Percentiles rank a stretch among this genome's conserved stretches.
Conservation (phyloP, 1,140 invertebrate genomes). For the Cheumatopsyche charites region DNA sequence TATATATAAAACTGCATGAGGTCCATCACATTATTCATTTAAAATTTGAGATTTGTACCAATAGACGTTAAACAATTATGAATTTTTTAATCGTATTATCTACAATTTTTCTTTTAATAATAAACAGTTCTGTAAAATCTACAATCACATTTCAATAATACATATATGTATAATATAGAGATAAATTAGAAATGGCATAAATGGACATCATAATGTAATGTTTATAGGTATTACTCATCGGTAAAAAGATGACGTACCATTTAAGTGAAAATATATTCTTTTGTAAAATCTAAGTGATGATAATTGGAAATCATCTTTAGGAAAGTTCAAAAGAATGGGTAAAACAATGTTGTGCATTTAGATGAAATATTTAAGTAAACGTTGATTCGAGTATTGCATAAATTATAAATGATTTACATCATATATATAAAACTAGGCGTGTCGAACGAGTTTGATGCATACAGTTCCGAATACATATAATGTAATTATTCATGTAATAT, state of each 20-base stretch:
- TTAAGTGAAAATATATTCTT: too few species aligned
- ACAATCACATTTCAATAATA: constrained; percentile 25
- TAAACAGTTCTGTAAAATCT: constrained; percentile 27
- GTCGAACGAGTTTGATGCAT: constrained; percentile 23
- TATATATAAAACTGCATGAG: constrained; percentile 8
- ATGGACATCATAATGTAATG: neutral
- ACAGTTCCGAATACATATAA: constrained; percentile 22
- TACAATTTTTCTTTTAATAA: constrained; percentile 2
- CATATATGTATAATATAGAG: neutral
- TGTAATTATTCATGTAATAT: neutral
- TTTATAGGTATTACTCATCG: neutral
- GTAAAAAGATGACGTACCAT: too few species aligned
- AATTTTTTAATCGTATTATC: constrained; percentile 2
- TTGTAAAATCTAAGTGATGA: too few species aligned
- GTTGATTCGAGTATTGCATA: constrained; percentile 13
- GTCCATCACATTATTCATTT: constrained; percentile 11
- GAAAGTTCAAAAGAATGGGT: too few species aligned
- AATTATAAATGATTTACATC: constrained; percentile 8
- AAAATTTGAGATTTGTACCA: constrained; percentile 24
- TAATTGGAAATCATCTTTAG: too few species aligned
- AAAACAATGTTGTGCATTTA: too few species aligned
- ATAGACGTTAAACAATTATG: constrained; percentile 16
- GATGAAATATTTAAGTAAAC: neutral
- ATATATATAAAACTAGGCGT: constrained; percentile 19
- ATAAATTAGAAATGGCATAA: constrained; percentile 8